phyloP scores from a whole-genome alignment of 2,113 vertebrate species.

The Macquaria ambigua region DNA sequence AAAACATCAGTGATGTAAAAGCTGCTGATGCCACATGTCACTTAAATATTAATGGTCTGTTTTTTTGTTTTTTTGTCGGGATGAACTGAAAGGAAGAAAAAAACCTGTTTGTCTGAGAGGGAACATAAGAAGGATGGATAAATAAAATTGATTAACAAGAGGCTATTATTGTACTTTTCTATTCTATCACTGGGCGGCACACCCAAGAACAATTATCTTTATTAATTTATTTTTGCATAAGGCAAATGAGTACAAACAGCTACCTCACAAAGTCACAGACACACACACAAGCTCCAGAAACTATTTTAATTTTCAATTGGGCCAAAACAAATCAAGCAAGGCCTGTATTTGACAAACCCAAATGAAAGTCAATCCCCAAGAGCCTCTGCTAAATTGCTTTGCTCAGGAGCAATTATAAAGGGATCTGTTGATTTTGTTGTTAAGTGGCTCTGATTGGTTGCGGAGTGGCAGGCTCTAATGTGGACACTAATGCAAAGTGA shows the following conservation, averaged over 20 bases:
- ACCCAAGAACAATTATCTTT: slow-evolving; percentile 25
- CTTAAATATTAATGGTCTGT: slow-evolving; percentile 56
- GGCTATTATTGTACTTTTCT: slow-evolving; percentile 16
- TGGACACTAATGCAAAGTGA: slow-evolving; percentile 74
- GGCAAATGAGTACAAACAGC: slow-evolving; percentile 34
- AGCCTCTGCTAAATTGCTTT: slow-evolving; percentile 72
- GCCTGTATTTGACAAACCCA: slow-evolving; percentile 56
- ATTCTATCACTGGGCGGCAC: neutral
- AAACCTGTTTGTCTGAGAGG: slow-evolving; percentile 22
- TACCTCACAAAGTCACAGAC: neutral
- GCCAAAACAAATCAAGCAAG: slow-evolving; percentile 60
- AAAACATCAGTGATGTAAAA: slow-evolving; percentile 36
- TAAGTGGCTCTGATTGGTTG: slow-evolving; percentile 71
- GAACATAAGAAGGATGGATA: slow-evolving; percentile 18
- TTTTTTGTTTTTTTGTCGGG: neutral
- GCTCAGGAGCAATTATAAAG: slow-evolving; percentile 74
- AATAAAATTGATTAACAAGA: slow-evolving; percentile 21
- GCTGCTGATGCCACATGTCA: slow-evolving; percentile 18
- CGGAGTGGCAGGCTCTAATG: slow-evolving; percentile 59
- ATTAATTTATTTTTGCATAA: slow-evolving; percentile 41
- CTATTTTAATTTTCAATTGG: slow-evolving; percentile 49
- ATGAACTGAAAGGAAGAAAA: slow-evolving; percentile 11
- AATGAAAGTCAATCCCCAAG: slow-evolving; percentile 64
- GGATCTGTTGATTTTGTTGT: slow-evolving; percentile 74
- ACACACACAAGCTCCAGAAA: slow-evolving; percentile 11